Evolutionary conservation across 2,888 invertebrate genomes (phyloP).

Genomic region (Digitonthophagus gazella): DNA sequence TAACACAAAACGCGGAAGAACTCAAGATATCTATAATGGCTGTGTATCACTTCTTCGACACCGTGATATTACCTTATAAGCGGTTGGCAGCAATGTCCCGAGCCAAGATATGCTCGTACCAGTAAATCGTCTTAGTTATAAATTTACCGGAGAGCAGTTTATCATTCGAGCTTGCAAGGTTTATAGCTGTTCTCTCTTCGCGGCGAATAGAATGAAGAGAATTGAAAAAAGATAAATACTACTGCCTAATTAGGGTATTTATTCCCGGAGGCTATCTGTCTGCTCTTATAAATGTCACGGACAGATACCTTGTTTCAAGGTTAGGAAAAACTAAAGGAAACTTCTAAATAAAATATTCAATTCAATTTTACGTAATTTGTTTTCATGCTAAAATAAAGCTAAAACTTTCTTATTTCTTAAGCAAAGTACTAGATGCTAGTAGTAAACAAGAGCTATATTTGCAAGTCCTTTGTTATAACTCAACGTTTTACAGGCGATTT

Average conservation of each 20-base stretch:
- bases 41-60: slow-evolving; percentile 14
- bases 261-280: too few species aligned
- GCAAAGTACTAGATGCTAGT: neutral
- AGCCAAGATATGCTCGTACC: neutral
- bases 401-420: neutral
- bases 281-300: neutral
- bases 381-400: neutral
- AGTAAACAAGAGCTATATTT: neutral
- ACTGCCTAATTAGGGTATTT: neutral
- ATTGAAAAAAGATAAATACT: neutral
- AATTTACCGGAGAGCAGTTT: slow-evolving; percentile 1
- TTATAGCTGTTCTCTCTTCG: neutral
- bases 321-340: too few species aligned
- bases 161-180: slow-evolving; percentile 11
- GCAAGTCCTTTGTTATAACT: too few species aligned
- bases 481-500: neutral
- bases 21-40: slow-evolving; percentile 11
- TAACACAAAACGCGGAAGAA: slow-evolving; percentile 16
- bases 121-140: slow-evolving; percentile 10
- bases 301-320: too few species aligned
- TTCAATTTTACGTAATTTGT: neutral
- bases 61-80: slow-evolving; percentile 18
- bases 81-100: slow-evolving; percentile 1
- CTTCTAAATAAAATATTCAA: neutral
- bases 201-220: neutral